These are phyloP conservation scores for Mormyrops boulengeri DNA, from an alignment of 2,797 vertebrate genomes.

Conservation along the genomic window DNA sequence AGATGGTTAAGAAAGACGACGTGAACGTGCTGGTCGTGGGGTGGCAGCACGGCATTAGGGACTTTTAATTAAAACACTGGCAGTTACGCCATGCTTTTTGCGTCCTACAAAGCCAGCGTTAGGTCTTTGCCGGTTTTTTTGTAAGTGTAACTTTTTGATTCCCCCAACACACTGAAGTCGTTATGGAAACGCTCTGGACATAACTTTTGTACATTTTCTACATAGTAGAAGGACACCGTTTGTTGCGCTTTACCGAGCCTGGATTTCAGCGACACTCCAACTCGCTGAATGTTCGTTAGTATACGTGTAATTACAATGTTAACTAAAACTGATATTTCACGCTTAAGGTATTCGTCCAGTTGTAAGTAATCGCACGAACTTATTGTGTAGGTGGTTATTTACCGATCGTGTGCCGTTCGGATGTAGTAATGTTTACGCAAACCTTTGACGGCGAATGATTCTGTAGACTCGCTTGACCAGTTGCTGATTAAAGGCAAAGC, in stretches of 20 bases:
- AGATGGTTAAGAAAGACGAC: slow-evolving; percentile 28
- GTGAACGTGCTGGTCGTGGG: slow-evolving; percentile 34
- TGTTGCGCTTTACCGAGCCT: neutral
- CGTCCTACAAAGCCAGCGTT: slow-evolving; percentile 36
- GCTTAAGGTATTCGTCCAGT: neutral
- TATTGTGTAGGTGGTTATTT: neutral
- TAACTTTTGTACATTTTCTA: neutral
- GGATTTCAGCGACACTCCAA: neutral
- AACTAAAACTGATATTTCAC: neutral
- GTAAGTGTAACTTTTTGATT: slow-evolving; percentile 42
- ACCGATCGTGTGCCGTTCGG: neutral
- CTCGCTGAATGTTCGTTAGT: neutral
- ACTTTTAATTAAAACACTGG: slow-evolving; percentile 26
- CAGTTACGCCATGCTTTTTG: slow-evolving; percentile 28
- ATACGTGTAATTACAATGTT: neutral
- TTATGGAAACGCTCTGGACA: neutral
- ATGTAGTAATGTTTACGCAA: slow-evolving; percentile 39
- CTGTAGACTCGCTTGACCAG: slow-evolving; percentile 53
- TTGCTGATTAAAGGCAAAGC: slow-evolving; percentile 61
- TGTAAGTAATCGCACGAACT: neutral
- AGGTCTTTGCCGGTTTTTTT: slow-evolving; percentile 25
- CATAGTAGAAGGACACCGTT: neutral
- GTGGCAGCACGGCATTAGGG: slow-evolving; percentile 32
- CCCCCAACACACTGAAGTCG: neutral
- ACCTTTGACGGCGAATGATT: slow-evolving; percentile 30